Evolutionary conservation across 2,797 vertebrate species (phyloP), one percentile per base, ranked within the genome.

Genomic region (Dermochelys coriacea): DNA sequence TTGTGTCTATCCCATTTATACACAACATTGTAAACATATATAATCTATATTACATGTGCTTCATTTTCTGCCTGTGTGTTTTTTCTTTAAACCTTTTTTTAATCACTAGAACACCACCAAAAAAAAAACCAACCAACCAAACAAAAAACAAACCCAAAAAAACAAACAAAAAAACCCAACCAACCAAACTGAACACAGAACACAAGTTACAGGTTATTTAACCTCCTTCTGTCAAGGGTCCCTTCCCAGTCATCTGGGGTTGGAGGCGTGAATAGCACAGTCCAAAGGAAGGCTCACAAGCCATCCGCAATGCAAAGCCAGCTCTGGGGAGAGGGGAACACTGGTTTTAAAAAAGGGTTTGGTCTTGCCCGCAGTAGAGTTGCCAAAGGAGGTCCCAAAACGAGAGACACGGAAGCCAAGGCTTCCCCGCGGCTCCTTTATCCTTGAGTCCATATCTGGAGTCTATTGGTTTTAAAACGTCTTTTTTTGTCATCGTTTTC

Each of bases 21-120:
- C 99, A 99, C 99, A 99, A 99, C 99, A 99, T 99, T 99, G 99
- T 99, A 99, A 99, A 99, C 99, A 99, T 99, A 99, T 99, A 99
- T 98, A 98, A 98, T 99, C 99, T 99, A 99, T 99, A 99, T 99
- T 99, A 99, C 99, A 99, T 99, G 99, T 99, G 99, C 99, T 99
- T 99, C 99, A 98, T 99, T 98, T 71, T 98, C 98, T 98, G 98
- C 97, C 98, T 97, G 97, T 94, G 94, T 96, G 94, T 95, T 98
- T 98, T 98, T 98, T 97, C 55, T 95, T 95, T 94, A 94, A 96
- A 96, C 98, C 98, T 87, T 95, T 97, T 95, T 97, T 95, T 89
- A 89, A 92, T 98, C 98, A 99, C 98, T 99, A 99, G 97, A 99
- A 99, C 98, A 99, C 98, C 99, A 99, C 98, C 97, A 98, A 98